Evolutionary conservation across 2,797 vertebrate genomes (phyloP).

Genomic region (Muscicapa comitata): DNA sequence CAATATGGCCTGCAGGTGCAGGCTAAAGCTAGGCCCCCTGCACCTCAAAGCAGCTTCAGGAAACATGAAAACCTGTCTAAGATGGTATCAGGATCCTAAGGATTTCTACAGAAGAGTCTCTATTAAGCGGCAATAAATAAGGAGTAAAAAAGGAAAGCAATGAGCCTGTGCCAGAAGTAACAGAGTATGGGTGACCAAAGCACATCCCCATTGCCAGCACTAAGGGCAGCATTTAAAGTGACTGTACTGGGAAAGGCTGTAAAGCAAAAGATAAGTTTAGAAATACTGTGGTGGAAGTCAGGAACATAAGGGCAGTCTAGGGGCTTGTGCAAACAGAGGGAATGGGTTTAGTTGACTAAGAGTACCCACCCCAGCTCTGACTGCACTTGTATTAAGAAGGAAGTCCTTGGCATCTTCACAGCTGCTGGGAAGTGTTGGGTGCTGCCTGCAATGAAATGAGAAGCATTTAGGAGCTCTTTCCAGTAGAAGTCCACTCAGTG

Average conservation of each 20-base stretch:
- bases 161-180: constrained; percentile 25
- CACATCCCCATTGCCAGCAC: constrained; percentile 8
- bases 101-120: constrained; percentile 28
- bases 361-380: constrained; percentile 32
- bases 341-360: background rate
- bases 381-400: background rate
- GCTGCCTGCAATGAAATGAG: background rate
- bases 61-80: background rate
- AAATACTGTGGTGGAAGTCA: background rate
- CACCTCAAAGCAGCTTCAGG: constrained; percentile 26
- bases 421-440: background rate
- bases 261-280: constrained; percentile 17
- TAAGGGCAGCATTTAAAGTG: constrained; percentile 28
- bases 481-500: constrained; percentile 24
- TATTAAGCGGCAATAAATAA: constrained; percentile 57
- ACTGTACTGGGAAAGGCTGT: background rate
- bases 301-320: background rate
- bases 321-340: background rate
- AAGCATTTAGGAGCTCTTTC: constrained; percentile 31
- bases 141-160: constrained; percentile 47
- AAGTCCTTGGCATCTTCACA: constrained; percentile 59
- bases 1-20: background rate
- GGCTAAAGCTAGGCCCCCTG: background rate
- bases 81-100: background rate
- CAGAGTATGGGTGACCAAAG: constrained; percentile 9